A percentile compares a stretch with the other conserved stretches of the same genome.
These are phyloP conservation scores for Darevskia mixta DNA, from an alignment of 2,797 vertebrate species.

Conservation along the genomic window DNA sequence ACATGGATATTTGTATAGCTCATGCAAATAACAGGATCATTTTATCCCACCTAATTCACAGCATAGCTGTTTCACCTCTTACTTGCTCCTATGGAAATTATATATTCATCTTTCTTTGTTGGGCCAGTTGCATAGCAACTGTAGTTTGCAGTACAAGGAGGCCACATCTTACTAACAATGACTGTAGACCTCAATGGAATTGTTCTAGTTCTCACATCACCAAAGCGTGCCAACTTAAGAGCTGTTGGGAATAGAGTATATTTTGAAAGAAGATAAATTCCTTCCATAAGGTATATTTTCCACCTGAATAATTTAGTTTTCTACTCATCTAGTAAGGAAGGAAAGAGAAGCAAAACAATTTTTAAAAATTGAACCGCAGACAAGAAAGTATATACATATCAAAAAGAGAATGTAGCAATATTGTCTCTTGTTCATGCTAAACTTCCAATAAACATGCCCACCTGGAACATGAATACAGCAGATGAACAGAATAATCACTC, in stretches of 20 bases:
- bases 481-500: not conserved
- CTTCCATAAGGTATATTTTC: not conserved
- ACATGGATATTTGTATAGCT: not conserved
- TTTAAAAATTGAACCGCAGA: not conserved
- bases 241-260: not conserved
- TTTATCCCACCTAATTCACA: not conserved
- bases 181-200: not conserved
- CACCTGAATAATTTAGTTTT: not conserved
- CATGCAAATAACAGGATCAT: not conserved
- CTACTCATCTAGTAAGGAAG: not conserved
- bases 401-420: not conserved
- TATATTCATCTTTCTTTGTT: not conserved
- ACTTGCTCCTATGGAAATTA: constrained; percentile 13
- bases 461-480: not conserved
- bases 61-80: constrained; percentile 11
- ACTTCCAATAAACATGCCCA: not conserved
- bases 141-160: not conserved
- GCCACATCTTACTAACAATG: fast-evolving
- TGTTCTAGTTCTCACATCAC: not conserved
- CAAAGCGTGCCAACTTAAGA: constrained; percentile 13
- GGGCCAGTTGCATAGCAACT: constrained; percentile 19
- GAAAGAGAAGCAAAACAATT: not conserved
- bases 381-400: not conserved
- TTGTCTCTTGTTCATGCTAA: not conserved
- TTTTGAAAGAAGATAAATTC: not conserved